These are phyloP conservation scores for Drosophila mimetica DNA, from an alignment of 2,888 invertebrate genomes.

Conservation along the genomic window DNA sequence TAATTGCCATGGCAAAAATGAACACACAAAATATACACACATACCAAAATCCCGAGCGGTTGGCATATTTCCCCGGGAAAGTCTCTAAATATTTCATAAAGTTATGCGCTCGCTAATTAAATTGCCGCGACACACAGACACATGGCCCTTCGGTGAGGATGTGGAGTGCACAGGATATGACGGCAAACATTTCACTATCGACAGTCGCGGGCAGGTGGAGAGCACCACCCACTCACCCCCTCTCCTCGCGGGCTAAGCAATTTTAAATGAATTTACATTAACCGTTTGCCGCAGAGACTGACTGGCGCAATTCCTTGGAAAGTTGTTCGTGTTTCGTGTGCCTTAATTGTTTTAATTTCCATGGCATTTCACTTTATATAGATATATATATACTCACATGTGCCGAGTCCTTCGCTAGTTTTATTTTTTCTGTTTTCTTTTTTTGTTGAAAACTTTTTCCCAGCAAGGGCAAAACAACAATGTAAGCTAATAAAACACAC, in stretches of 20 bases:
- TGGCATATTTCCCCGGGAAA: slow-evolving; percentile 70
- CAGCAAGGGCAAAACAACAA: slow-evolving; percentile 26
- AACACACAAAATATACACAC: slow-evolving; percentile 25
- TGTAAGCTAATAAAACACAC: slow-evolving; percentile 27
- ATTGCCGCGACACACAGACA: slow-evolving; percentile 66
- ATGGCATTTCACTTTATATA: slow-evolving; percentile 21
- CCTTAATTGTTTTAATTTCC: slow-evolving; percentile 61
- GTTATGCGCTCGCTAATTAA: slow-evolving; percentile 79
- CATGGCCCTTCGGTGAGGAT: slow-evolving; percentile 10
- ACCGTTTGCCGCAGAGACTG: slow-evolving; percentile 53
- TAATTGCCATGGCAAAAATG: slow-evolving; percentile 34
- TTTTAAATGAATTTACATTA: slow-evolving; percentile 78
- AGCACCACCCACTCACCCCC: background rate
- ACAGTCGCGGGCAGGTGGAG: slow-evolving; percentile 46
- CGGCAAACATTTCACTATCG: slow-evolving; percentile 53
- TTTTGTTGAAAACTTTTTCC: slow-evolving; percentile 16
- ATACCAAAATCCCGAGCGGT: slow-evolving; percentile 20
- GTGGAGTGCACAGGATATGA: slow-evolving; percentile 4
- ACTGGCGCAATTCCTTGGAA: slow-evolving; percentile 5
- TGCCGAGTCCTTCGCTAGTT: slow-evolving; percentile 28
- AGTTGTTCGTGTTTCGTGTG: slow-evolving; percentile 32
- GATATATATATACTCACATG: slow-evolving; percentile 55
- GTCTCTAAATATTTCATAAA: slow-evolving; percentile 77
- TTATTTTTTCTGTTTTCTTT: background rate
- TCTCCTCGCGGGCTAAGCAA: slow-evolving; percentile 40